Conservation (phyloP, 2,888 invertebrate genomes). For the Yponomeuta evonymella region DNA sequence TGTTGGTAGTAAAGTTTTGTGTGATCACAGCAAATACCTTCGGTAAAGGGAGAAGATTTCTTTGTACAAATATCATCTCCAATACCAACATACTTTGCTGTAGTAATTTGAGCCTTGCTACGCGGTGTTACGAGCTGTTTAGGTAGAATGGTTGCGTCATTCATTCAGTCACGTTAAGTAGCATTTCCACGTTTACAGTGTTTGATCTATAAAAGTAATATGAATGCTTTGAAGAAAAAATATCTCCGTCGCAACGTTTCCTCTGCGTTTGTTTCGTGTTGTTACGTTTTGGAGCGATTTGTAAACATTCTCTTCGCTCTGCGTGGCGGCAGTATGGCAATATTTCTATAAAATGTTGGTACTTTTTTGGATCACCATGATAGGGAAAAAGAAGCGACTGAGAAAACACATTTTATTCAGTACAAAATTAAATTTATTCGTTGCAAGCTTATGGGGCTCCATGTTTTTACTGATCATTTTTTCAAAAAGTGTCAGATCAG, state of each 20-base stretch:
- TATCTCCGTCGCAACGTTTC: neutral
- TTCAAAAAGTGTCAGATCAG: too few species aligned
- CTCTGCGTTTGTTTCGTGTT: neutral
- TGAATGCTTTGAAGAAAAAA: neutral
- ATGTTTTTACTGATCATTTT: too few species aligned
- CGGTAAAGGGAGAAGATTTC: neutral
- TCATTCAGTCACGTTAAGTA: neutral
- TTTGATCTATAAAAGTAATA: neutral
- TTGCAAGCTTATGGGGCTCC: too few species aligned
- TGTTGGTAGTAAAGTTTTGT: neutral
- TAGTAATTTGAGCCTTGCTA: neutral
- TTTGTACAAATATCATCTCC: neutral
- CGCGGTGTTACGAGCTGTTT: neutral
- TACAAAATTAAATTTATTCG: too few species aligned
- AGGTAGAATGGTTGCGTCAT: neutral
- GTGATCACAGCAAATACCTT: neutral
- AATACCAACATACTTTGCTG: neutral
- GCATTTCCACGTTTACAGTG: neutral
- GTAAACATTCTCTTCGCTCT: neutral
- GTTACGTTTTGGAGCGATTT: neutral
- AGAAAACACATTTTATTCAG: too few species aligned
- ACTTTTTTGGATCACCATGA: too few species aligned
- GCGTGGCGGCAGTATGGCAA: too few species aligned
- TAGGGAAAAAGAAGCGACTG: too few species aligned
- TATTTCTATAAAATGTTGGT: too few species aligned